phyloP scores from a whole-genome alignment of 1,140 invertebrate species.

The Hylaeus anthracinus region DNA sequence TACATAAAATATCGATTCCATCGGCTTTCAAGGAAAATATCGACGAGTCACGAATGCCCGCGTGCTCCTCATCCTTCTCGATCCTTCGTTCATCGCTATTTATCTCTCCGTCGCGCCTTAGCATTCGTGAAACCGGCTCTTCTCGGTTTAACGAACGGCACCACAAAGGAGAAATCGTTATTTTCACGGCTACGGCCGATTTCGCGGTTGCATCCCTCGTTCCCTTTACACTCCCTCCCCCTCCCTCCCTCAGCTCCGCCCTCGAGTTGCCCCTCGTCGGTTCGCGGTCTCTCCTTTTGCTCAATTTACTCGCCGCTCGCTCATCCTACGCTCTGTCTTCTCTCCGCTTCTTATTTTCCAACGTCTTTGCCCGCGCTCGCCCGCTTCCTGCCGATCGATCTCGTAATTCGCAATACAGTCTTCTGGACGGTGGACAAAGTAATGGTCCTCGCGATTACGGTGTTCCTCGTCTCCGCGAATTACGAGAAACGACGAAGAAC shows the following conservation, averaged over 20 bases:
- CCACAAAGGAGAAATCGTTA: constrained; percentile 73
- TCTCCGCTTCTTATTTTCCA: neutral
- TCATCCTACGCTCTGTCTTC: neutral
- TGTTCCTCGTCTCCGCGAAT: neutral
- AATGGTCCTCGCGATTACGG: neutral
- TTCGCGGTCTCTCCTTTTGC: constrained; percentile 17
- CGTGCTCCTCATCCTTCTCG: neutral
- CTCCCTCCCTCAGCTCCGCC: constrained; percentile 32
- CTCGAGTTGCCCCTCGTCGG: constrained; percentile 30
- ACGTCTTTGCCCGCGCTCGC: neutral
- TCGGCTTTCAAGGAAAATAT: constrained; percentile 63
- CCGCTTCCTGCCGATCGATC: constrained; percentile 23
- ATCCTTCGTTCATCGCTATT: neutral
- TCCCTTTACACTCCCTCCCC: constrained; percentile 32
- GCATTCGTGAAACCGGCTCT: constrained; percentile 48
- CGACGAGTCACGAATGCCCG: constrained; percentile 70
- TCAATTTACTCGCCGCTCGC: constrained; percentile 24
- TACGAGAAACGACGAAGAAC: too few species aligned
- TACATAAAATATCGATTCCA: constrained; percentile 75
- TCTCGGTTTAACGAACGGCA: constrained; percentile 63
- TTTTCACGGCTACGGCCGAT: constrained; percentile 72
- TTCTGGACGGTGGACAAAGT: neutral
- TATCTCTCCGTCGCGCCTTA: neutral
- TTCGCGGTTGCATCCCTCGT: constrained; percentile 71
- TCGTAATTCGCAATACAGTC: neutral